These are phyloP conservation scores for Pyrocoelia pectoralis DNA, from an alignment of 2,888 invertebrate species.

Conservation along the genomic window DNA sequence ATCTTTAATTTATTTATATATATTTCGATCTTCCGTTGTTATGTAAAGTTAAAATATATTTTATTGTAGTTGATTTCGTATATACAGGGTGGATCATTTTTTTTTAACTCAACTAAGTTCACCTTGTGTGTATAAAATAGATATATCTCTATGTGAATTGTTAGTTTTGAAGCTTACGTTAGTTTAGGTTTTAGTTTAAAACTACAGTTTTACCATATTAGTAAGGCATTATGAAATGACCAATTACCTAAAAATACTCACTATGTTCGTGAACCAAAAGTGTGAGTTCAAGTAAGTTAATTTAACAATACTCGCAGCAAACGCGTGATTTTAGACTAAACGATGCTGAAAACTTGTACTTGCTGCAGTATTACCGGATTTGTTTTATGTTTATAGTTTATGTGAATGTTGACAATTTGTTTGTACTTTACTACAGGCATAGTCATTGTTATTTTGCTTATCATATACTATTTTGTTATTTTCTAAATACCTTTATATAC, in stretches of 20 bases:
- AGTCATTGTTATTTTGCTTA: conserved; percentile 38
- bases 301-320: conserved; percentile 20
- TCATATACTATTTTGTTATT: conserved; percentile 35
- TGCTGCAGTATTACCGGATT: conserved; percentile 19
- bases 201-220: conserved; percentile 57
- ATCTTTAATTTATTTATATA: conserved; percentile 38
- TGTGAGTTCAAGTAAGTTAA: conserved; percentile 34
- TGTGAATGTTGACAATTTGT: conserved; percentile 26
- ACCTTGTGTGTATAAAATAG: background rate
- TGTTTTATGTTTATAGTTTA: conserved; percentile 35
- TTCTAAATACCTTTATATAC: conserved; percentile 28
- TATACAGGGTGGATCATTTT: conserved; percentile 26
- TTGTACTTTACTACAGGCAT: conserved; percentile 26
- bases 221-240: conserved; percentile 56
- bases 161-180: conserved; percentile 40
- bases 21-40: conserved; percentile 33
- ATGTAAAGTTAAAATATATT: conserved; percentile 37
- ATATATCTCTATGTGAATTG: conserved; percentile 19
- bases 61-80: conserved; percentile 29
- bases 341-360: background rate
- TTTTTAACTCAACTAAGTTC: conserved; percentile 8
- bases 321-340: background rate
- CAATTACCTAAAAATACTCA: conserved; percentile 57
- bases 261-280: conserved; percentile 39
- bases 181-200: conserved; percentile 51